Evolutionary conservation across 2,888 invertebrate genomes (phyloP).

Genomic region (Machimus rusticus): DNA sequence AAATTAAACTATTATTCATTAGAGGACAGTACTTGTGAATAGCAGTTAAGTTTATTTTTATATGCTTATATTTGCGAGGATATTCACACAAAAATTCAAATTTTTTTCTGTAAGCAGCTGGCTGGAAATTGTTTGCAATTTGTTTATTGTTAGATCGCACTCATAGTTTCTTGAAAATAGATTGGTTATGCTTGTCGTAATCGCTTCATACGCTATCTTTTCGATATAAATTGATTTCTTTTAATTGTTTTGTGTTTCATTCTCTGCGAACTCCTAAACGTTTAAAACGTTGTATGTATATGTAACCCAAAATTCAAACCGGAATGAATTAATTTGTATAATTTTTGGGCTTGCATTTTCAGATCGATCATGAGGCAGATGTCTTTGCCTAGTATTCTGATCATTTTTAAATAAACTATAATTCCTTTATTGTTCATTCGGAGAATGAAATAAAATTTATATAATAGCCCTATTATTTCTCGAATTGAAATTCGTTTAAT

Average conservation of each 20-base stretch:
- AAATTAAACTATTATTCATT: not conserved
- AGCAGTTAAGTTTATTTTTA: not conserved
- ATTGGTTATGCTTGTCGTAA: not conserved
- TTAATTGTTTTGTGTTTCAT: not conserved
- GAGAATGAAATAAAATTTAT: not conserved
- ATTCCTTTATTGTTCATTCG: not conserved
- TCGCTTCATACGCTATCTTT: not conserved
- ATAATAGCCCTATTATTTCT: not conserved
- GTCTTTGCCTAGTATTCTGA: not conserved
- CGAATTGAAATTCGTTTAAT: too few relatives aligned
- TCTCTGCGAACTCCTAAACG: not conserved
- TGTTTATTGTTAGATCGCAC: not conserved
- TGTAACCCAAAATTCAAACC: too few relatives aligned
- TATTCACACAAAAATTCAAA: not conserved
- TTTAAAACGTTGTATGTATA: too few relatives aligned
- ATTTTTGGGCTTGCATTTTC: too few relatives aligned
- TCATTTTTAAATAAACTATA: not conserved
- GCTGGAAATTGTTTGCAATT: not conserved
- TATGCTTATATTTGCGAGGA: not conserved
- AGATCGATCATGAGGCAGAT: not conserved
- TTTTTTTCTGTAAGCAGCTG: not conserved
- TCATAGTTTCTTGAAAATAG: not conserved
- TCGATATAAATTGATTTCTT: not conserved
- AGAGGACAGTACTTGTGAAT: not conserved
- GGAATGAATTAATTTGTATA: too few relatives aligned